Base-by-base conservation (phyloP, 2,797 vertebrate genomes). In the Characodon lateralis region DNA sequence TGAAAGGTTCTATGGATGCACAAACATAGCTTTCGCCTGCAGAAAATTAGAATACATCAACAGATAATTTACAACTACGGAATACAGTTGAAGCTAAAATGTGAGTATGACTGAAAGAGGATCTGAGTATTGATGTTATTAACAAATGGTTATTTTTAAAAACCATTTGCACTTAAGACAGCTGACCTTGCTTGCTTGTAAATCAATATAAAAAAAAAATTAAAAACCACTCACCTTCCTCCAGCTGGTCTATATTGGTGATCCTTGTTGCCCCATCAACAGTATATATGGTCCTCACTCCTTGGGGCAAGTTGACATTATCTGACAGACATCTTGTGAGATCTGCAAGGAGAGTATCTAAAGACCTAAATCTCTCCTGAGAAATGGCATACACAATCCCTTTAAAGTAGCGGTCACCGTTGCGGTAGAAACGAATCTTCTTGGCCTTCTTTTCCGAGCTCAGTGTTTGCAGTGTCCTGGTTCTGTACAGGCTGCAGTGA, bases 371-470 rank as follows among this genome's bases (percentile, higher is more conserved):
- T 0, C 98, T 96, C 84, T 99, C 98, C 68, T 96, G 96, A 81
- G 98, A 99, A 90, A 99, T 97, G 85, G 98, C 98, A 46, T 99
- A 99, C 56, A 99, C 98, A 90, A 99, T 97, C 75, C 98, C 98
- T 92, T 98, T 99, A 93, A 99, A 99, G 92, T 99, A 99, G 14
- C 98, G 97, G 92, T 99, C 98, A 85, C 98, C 98, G 0, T 99
- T 99, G 72, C 98, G 97, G 91, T 99, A 99, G 95, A 99, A 99
- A 22, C 97, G 96, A 18, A 99, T 96, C 90, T 99, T 99, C 96
- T 97, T 99, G 90, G 98, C 98, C 90, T 98, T 99, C 90, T 99
- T 99, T 91, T 99, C 98, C 0, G 97, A 95, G 87, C 96, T 99
- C 87, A 99, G 96, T 1, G 97, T 94, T 92, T 98, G 97, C 78